Evolutionary conservation across 2,888 invertebrate species (phyloP).

Genomic region (Antitype chi): DNA sequence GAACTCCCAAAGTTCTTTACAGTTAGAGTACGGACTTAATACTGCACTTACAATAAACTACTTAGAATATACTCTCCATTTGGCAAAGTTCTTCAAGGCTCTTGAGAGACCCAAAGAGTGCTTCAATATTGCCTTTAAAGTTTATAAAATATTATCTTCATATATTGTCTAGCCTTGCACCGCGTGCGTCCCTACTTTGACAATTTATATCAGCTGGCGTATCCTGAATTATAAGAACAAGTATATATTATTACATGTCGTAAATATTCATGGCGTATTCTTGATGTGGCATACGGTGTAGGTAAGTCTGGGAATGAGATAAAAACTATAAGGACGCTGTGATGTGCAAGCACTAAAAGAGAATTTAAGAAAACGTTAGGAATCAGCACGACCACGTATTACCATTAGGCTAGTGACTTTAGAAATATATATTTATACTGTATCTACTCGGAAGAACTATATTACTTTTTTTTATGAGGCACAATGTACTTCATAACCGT

Average conservation of each 20-base stretch:
- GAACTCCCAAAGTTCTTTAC: conserved; percentile 51
- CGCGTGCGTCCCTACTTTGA: conserved; percentile 72
- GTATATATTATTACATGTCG: conserved; percentile 66
- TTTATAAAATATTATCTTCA: conserved; percentile 83
- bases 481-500: too few species aligned
- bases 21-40: conserved; percentile 52
- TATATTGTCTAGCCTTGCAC: conserved; percentile 83
- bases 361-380: neutral
- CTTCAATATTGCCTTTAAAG: conserved; percentile 82
- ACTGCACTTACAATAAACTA: conserved; percentile 70
- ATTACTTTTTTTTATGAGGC: too few species aligned
- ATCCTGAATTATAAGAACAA: conserved; percentile 70
- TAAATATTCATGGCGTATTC: conserved; percentile 63
- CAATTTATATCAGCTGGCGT: conserved; percentile 74
- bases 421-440: neutral
- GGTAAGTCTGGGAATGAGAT: conserved; percentile 25
- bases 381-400: neutral
- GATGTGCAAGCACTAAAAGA: neutral
- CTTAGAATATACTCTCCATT: conserved; percentile 68
- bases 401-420: neutral
- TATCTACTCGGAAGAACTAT: too few species aligned
- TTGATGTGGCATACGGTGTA: conserved; percentile 33
- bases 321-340: neutral
- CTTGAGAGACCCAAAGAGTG: conserved; percentile 71
- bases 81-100: conserved; percentile 70